Base-by-base conservation (phyloP, 2,113 vertebrate genomes). In the Clupea harengus region DNA sequence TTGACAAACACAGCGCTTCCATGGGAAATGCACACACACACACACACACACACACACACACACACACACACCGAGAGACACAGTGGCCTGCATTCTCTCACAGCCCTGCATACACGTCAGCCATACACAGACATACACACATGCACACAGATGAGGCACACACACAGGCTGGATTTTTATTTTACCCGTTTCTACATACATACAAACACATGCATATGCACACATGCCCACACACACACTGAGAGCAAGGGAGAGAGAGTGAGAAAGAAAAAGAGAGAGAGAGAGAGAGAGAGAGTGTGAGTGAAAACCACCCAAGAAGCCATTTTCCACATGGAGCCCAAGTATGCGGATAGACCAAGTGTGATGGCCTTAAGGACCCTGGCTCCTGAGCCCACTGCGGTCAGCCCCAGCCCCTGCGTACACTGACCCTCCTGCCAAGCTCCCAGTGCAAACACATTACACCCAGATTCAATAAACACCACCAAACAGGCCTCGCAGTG, bases 1-100 rank as follows among this genome's bases (percentile, higher is more conserved):
- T 72, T 72, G 64, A 72, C 64, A 72, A 72, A 72, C 64, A 72
- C 64, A 72, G 64, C 64, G 4, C 64, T 72, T 72, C 64, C 64
- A 72, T 72, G 64, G 64, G 64, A 72, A 72, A 72, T 32, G 64
- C 32, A 72, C 64, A 72, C 64, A 72, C 64, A 72, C 64, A 28
- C 64, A 28, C 64, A 28, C 64, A 28, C 64, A 28, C 64, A 64
- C 60, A 49, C 60, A n/a, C n/a, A n/a, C n/a, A n/a, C n/a, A n/a
- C n/a, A 64, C 60, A 72, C 64, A 25, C 25, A 72, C 64, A 32
- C 50, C 50, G 13, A 52, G 13, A 52, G 50, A 52, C 50, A 52
- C 13, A 52, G 50, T 52, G 50, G 50, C 50, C 50, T 52, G 50
- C 50, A 52, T 52, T 52, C 50, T 52, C 9, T 52, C 64, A 67